These are phyloP conservation scores for Microctenopoma steveboyesi DNA, from an alignment of 2,797 vertebrate species.

Conservation along the genomic window DNA sequence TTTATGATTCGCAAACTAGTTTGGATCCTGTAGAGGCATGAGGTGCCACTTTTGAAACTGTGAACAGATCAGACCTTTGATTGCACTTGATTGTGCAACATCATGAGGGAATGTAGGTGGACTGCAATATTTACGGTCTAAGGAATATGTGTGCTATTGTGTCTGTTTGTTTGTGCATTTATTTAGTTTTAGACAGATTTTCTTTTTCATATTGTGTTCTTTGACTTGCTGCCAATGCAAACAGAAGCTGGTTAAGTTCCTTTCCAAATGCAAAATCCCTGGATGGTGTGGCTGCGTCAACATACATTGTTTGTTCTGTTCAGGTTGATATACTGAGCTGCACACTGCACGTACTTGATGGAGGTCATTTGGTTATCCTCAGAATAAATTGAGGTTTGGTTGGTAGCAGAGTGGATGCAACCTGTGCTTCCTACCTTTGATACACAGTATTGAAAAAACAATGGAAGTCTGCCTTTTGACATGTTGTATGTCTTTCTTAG, in stretches of 20 bases:
- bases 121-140: neutral
- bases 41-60: slow-evolving; percentile 10
- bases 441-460: neutral
- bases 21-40: slow-evolving; percentile 5
- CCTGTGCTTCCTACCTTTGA: neutral
- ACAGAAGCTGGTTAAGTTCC: neutral
- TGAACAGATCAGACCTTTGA: slow-evolving; percentile 7
- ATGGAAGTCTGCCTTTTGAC: too few relatives aligned
- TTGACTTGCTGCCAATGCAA: neutral
- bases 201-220: neutral
- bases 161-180: neutral
- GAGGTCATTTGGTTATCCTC: slow-evolving; percentile 13
- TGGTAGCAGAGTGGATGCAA: neutral
- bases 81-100: neutral
- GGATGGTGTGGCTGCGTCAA: slow-evolving; percentile 1
- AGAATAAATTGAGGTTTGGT: slow-evolving; percentile 11
- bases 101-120: neutral
- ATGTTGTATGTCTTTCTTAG: too few relatives aligned
- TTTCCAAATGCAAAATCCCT: neutral
- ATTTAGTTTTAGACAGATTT: neutral
- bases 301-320: neutral
- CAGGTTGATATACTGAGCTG: neutral
- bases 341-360: neutral
- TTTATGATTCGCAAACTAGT: slow-evolving; percentile 19
- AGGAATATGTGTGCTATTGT: neutral